Evolutionary conservation across 2,113 vertebrate species (phyloP), one percentile per base, ranked within the genome.

Genomic region (Alosa alosa): DNA sequence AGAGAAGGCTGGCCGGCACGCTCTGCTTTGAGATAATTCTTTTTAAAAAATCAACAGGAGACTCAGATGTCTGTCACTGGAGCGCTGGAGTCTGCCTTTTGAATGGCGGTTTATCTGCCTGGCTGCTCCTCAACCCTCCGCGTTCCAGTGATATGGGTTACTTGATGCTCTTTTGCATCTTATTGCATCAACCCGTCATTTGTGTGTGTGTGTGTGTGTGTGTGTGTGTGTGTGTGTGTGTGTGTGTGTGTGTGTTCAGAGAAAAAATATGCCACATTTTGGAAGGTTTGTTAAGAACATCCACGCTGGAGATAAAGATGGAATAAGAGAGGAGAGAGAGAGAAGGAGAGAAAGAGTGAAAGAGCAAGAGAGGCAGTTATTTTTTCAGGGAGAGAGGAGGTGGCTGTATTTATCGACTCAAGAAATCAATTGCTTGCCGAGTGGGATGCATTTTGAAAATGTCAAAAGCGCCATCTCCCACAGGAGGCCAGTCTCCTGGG

Each of bases 151-250:
- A 55, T 55, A 55, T 2, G 52, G 52, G 52, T 55, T 17, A 55
- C 52, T 55, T 55, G 52, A 18, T 55, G 52, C 13, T 55, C 52
- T 55, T 55, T 55, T 55, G 52, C 52, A 55, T 55, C 52, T 55
- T 55, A 55, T 55, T 55, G 52, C 52, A 55, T 55, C 52, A 55
- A 55, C 52, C 52, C 52, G 17, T 55, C 84, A 45, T 81, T 20
- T 44, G 78, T 84, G 78, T 82, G 78, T 85, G 57, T 84, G 44
- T 78, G 83, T 57, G 49, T 81, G 68, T 60, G 82, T 84, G 31
- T 39, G 86, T 49, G 85, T 82, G 89, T 88, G 82, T 85, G 72
- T 89, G 86, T 88, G 85, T 87, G 84, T 84, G 39, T 89, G 47
- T 64, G 52, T 88, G 82, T 64, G 84, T 22, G 36, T 82, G 13